Percentiles rank a stretch among this genome's conserved stretches.
phyloP scores from a whole-genome alignment of 2,797 vertebrate species.

The Zenarchopterus dispar region DNA sequence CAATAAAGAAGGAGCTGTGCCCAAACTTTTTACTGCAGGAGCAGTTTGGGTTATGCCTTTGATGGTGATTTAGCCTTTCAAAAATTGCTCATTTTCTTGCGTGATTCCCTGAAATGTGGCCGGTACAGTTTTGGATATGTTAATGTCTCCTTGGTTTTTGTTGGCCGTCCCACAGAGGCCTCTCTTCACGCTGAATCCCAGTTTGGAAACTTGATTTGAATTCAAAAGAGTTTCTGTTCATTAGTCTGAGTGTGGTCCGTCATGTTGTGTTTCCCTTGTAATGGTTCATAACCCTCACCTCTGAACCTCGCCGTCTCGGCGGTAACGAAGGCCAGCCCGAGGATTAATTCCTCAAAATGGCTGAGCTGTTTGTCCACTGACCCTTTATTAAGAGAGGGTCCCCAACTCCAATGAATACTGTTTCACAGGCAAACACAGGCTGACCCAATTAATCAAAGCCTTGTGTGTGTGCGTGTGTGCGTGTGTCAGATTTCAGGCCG shows the following conservation, averaged over 20 bases:
- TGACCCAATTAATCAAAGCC: constrained; percentile 76
- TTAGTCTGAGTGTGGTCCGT: constrained; percentile 27
- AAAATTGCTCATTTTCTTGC: too few relatives aligned
- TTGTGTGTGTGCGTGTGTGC: constrained; percentile 40
- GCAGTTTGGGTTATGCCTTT: too few relatives aligned
- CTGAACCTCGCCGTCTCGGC: constrained; percentile 56
- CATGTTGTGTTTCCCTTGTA: constrained; percentile 44
- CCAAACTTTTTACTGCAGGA: too few relatives aligned
- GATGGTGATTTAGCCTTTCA: too few relatives aligned
- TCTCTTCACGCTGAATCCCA: constrained; percentile 1
- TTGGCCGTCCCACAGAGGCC: too few relatives aligned
- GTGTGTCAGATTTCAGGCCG: constrained; percentile 70
- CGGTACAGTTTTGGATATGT: too few relatives aligned
- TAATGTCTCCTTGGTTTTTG: too few relatives aligned
- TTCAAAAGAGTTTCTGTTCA: constrained; percentile 31
- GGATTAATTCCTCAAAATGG: constrained; percentile 71
- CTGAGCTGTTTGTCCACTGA: constrained; percentile 67
- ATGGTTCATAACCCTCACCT: constrained; percentile 73
- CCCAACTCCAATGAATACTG: constrained; percentile 75
- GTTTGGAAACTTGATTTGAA: constrained; percentile 29
- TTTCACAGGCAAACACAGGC: constrained; percentile 72
- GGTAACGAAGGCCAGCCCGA: constrained; percentile 51
- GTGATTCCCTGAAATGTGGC: too few relatives aligned
- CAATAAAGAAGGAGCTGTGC: too few relatives aligned
- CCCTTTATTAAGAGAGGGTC: constrained; percentile 68